phyloP scores from a whole-genome alignment of 2,888 invertebrate species.

The Panopea generosa region DNA sequence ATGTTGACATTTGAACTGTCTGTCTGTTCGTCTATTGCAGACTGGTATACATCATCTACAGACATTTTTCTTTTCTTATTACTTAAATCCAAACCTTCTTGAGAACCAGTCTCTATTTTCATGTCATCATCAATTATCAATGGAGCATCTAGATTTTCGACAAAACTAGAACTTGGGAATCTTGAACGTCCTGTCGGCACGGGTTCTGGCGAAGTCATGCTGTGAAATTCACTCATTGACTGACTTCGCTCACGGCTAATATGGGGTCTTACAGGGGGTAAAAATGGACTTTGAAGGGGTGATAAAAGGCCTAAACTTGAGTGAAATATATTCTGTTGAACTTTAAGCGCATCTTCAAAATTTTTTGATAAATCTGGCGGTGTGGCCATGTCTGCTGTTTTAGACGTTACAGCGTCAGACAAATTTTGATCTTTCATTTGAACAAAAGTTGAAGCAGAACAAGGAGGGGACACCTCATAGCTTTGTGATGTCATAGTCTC shows the following conservation, averaged over 20 bases:
- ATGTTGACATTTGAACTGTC: conserved; percentile 21
- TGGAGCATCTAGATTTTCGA: conserved; percentile 54
- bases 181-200: conserved; percentile 37
- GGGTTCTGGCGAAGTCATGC: conserved; percentile 32
- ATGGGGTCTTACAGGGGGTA: conserved; percentile 30
- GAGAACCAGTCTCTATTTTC: conserved; percentile 19
- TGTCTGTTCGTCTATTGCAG: conserved; percentile 6
- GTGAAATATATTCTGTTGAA: conserved; percentile 51
- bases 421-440: conserved; percentile 31
- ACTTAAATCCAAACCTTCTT: conserved; percentile 60
- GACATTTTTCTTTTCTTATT: conserved; percentile 62
- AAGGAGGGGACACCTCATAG: conserved; percentile 13
- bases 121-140: conserved; percentile 48
- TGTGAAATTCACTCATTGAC: conserved; percentile 58
- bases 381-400: conserved; percentile 19
- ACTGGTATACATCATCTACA: conserved; percentile 44
- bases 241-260: conserved; percentile 51
- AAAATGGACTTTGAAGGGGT: conserved; percentile 50
- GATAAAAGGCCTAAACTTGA: conserved; percentile 51
- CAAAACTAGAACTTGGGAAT: conserved; percentile 61
- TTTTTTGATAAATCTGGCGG: conserved; percentile 47
- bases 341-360: conserved; percentile 54
- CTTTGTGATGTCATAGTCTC: conserved; percentile 31
- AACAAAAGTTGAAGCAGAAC: conserved; percentile 6
- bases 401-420: not conserved